Evolutionary conservation across 2,797 vertebrate genomes (phyloP).

Genomic region (Buphagus erythrorhynchus): DNA sequence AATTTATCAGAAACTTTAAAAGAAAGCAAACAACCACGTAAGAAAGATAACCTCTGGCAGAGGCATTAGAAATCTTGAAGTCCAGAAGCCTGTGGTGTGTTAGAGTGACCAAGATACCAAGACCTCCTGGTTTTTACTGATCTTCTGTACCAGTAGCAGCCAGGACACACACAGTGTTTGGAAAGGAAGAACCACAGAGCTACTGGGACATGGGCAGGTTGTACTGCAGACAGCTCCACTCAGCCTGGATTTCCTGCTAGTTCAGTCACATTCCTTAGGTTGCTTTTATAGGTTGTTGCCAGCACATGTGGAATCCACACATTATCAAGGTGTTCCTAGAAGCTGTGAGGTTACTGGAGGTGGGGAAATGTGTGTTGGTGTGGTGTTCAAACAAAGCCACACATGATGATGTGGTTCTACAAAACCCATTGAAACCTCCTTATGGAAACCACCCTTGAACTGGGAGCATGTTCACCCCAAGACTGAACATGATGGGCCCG

Average conservation of each 20-base stretch:
- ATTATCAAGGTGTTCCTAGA: background rate
- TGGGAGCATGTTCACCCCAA: background rate
- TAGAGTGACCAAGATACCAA: background rate
- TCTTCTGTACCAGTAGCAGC: background rate
- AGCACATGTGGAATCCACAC: background rate
- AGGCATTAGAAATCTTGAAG: background rate
- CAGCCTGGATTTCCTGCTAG: background rate
- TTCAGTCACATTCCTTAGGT: background rate
- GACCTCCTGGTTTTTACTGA: background rate
- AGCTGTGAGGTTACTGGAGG: fast-evolving
- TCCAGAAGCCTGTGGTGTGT: background rate
- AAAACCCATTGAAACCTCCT: background rate
- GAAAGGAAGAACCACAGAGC: background rate
- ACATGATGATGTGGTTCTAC: background rate
- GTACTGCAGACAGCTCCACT: background rate
- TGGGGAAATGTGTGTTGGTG: background rate
- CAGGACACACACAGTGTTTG: background rate
- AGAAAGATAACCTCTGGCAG: background rate
- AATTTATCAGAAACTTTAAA: background rate
- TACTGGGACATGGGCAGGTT: background rate
- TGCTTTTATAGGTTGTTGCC: background rate
- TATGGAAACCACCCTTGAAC: background rate
- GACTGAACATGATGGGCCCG: background rate
- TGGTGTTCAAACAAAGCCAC: background rate
- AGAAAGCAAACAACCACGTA: background rate